phyloP scores from a whole-genome alignment of 1,140 invertebrate genomes.

The Hetaerina americana region DNA sequence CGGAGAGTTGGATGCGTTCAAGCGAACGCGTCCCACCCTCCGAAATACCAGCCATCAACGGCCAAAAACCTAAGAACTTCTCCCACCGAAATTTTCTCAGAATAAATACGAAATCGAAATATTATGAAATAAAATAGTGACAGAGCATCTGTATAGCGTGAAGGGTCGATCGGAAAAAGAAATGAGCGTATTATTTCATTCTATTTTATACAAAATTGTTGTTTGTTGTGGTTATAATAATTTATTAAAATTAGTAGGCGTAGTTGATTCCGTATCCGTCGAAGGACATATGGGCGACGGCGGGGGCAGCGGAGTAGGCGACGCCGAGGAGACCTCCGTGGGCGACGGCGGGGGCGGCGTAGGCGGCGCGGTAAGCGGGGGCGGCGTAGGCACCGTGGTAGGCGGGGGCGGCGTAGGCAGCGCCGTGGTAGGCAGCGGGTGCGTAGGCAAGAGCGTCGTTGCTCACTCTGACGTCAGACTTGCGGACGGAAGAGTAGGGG shows the following conservation, averaged over 20 bases:
- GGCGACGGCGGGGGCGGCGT: slow-evolving; percentile 10
- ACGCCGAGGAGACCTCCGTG: slow-evolving; percentile 12
- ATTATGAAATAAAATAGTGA: no score
- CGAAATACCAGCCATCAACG: no score
- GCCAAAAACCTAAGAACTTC: no score
- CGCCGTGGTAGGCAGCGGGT: slow-evolving; percentile 15
- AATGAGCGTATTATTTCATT: no score
- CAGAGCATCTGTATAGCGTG: no score
- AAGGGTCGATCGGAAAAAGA: no score
- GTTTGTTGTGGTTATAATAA: no score
- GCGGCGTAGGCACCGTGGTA: slow-evolving; percentile 14
- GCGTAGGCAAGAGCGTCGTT: slow-evolving; percentile 38
- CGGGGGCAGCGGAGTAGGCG: slow-evolving; percentile 46
- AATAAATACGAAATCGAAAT: no score
- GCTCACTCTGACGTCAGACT: slow-evolving; percentile 45
- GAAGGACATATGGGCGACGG: slow-evolving; percentile 51
- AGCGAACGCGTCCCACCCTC: no score
- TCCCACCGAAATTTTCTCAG: no score
- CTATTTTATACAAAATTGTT: no score
- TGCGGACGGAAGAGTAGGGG: slow-evolving; percentile 51
- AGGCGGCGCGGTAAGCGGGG: slow-evolving; percentile 15
- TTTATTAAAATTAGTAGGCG: slow-evolving; percentile 7
- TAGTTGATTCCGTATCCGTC: slow-evolving; percentile 41
- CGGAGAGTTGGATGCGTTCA: no score
- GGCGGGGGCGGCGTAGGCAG: slow-evolving; percentile 15